Base-by-base conservation (phyloP, 2,797 vertebrate species). In the Malurus leucopterus region DNA sequence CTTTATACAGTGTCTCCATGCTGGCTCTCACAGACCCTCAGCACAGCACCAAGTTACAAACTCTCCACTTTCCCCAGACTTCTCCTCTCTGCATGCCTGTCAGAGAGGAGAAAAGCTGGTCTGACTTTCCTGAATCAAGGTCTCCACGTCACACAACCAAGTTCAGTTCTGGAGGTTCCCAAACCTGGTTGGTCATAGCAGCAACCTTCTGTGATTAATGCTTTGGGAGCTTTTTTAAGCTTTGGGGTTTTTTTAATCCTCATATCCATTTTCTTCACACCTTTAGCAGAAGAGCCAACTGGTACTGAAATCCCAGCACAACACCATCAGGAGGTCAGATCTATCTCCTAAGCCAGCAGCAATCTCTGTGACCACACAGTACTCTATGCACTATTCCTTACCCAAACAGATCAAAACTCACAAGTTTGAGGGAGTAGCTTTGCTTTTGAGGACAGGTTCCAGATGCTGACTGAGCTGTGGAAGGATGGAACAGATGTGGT, bases 371-470 rank as follows among this genome's bases (percentile, higher is more conserved):
- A 57, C 18, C n/a, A 22, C 70, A 49, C 36, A 32, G n/a, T 3
- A 72, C 23, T 74, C 46, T 76, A 11, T 3, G 15, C 24, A 38
- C 82, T 83, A 78, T 59, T 84, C 86, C 65, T 73, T 84, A 93
- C 44, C 67, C 69, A 82, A 86, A 84, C 47, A 77, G 36, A 81
- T 46, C 68, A 91, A 86, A 93, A 96, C 97, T 97, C 85, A 98
- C 98, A 96, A 99, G 96, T 97, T 98, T 98, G 81, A 98, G 96
- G 93, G 97, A 95, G 95, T 98, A 97, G 81, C 95, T 96, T 65
- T 96, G 95, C 70, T 97, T 97, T 72, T 95, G 95, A 73, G 95
- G 91, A 51, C 29, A 88, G 62, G 96, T 62, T 64, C 71, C 93
- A 76, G 96, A 95, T 59, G 83, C 89, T 76, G 90, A 82, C 67